Evolutionary conservation across 2,797 vertebrate species (phyloP).

Genomic region (Hapalemur alaotrensis): DNA sequence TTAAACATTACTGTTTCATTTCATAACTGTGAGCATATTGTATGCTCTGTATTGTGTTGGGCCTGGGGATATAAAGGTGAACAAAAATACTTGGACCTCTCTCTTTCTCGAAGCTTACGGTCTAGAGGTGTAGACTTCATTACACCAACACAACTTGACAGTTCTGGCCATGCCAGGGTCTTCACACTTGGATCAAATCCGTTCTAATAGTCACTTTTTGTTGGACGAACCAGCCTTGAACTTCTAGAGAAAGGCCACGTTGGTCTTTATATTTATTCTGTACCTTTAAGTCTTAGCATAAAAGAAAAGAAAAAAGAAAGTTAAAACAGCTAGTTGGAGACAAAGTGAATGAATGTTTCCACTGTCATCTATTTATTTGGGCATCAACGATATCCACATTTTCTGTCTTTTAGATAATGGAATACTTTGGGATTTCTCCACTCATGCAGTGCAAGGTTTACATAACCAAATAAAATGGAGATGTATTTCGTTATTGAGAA

Average conservation of each 20-base stretch:
- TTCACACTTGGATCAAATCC: background rate
- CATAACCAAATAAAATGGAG: background rate
- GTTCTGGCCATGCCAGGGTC: background rate
- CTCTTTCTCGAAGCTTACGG: background rate
- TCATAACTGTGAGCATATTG: background rate
- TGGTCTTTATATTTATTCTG: conserved; percentile 1
- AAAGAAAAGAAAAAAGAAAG: background rate
- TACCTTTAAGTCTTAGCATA: background rate
- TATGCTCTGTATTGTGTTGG: background rate
- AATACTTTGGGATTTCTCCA: conserved; percentile 31
- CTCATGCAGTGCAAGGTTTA: background rate
- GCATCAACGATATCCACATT: background rate
- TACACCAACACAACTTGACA: background rate
- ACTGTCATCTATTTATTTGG: background rate
- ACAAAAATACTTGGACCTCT: background rate
- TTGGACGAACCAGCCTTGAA: background rate
- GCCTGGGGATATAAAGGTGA: background rate
- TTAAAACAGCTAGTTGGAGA: background rate
- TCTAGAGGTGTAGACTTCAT: background rate
- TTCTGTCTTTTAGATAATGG: background rate
- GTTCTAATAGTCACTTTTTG: background rate
- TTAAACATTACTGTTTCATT: background rate
- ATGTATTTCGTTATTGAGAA: background rate
- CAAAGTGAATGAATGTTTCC: background rate
- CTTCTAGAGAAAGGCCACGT: background rate